These are phyloP conservation scores for Cryptomyrus ogoouensis DNA, from an alignment of 2,113 vertebrate species.

Conservation along the genomic window DNA sequence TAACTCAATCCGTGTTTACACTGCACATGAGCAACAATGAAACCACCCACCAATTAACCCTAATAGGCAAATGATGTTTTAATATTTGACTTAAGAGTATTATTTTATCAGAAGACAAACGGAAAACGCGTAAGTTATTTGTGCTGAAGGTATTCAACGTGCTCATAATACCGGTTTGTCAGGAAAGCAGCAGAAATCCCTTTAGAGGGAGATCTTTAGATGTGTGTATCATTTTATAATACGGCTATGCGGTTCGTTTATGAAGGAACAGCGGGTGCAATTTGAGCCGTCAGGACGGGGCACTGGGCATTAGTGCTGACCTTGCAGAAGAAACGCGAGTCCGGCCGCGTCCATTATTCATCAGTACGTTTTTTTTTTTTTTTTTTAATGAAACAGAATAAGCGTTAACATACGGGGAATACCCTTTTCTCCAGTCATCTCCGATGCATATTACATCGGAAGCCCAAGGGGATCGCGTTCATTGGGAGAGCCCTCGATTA, in stretches of 20 bases:
- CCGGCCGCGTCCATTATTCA: background rate
- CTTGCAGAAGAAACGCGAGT: slow-evolving; percentile 36
- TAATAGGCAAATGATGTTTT: background rate
- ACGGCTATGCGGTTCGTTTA: background rate
- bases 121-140: background rate
- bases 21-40: background rate
- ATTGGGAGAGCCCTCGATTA: background rate
- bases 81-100: background rate
- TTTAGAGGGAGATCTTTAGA: background rate
- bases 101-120: background rate
- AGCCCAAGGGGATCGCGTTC: background rate
- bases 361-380: background rate
- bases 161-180: background rate
- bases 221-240: background rate
- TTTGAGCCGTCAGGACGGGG: background rate
- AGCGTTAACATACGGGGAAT: background rate
- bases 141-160: background rate
- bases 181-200: background rate
- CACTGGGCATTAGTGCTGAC: slow-evolving; percentile 39
- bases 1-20: background rate
- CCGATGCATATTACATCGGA: background rate
- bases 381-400: background rate
- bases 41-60: background rate
- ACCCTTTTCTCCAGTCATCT: background rate
- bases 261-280: background rate